Conservation (phyloP, 2,113 vertebrate species). For the Oreocharis arfaki region DNA sequence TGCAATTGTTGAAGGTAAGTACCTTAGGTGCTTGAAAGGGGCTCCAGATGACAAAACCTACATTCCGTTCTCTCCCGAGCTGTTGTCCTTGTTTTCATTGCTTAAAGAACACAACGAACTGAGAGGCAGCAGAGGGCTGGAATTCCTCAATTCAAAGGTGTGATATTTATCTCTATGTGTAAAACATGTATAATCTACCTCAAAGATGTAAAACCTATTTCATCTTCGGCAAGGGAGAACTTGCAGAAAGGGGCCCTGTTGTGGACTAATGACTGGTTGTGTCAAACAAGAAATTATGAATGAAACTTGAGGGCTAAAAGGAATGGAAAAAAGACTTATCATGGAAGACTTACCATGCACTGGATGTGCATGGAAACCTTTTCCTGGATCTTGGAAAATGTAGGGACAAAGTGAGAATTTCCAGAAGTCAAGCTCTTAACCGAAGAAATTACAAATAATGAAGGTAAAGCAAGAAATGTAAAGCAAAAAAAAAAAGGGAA, state of each 20-base stretch:
- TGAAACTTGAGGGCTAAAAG: neutral
- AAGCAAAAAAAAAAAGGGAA: neutral
- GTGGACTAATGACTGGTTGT: neutral
- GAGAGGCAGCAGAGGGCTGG: neutral
- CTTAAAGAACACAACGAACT: neutral
- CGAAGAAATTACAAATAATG: neutral
- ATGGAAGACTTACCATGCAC: no score
- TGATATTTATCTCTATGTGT: neutral
- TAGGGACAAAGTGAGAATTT: neutral
- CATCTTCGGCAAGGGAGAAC: neutral
- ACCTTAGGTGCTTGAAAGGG: neutral
- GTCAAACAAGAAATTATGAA: neutral
- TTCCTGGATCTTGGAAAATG: neutral
- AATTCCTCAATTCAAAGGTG: neutral
- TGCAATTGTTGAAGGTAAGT: conserved; percentile 53
- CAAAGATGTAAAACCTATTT: neutral
- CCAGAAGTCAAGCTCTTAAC: neutral
- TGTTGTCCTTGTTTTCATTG: neutral
- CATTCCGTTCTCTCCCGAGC: neutral
- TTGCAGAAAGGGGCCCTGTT: neutral
- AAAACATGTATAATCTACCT: neutral
- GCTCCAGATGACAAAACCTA: neutral
- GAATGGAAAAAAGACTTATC: neutral
- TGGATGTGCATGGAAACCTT: no score
- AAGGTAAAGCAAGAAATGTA: neutral